Conservation (phyloP, 2,888 invertebrate species). For the Pemphredon lugubris region DNA sequence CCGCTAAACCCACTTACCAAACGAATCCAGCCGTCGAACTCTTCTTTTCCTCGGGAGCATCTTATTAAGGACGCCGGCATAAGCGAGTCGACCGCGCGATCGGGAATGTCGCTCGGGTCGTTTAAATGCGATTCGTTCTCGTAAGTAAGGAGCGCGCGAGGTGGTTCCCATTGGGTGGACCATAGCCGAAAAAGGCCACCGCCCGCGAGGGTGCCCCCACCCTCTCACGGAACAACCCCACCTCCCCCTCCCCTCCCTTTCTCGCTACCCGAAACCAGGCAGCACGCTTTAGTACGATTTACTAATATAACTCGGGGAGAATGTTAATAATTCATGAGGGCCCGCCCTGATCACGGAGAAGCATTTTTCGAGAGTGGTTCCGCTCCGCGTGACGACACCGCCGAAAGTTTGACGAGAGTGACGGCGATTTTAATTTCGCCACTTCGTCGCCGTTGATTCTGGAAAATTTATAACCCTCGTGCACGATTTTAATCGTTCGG, state of each 20-base stretch:
- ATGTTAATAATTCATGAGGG: conserved; percentile 57
- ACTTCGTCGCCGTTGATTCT: no score
- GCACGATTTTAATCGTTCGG: no score
- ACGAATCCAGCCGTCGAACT: neutral
- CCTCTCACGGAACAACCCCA: conserved; percentile 4
- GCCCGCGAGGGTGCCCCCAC: conserved; percentile 33
- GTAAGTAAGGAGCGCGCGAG: conserved; percentile 17
- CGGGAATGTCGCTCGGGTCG: conserved; percentile 45
- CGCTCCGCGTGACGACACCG: no score
- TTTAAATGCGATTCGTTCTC: conserved; percentile 53
- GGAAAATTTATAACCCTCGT: no score
- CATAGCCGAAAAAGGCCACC: conserved; percentile 47
- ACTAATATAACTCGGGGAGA: conserved; percentile 42
- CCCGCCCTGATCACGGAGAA: neutral
- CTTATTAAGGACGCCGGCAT: conserved; percentile 51
- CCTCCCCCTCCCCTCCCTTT: no score
- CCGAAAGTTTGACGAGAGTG: no score
- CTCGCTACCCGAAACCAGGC: conserved; percentile 44
- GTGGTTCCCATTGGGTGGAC: neutral
- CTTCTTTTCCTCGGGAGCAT: conserved; percentile 45
- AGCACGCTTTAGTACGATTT: conserved; percentile 28
- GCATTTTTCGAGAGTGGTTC: conserved; percentile 1
- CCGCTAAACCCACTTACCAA: conserved; percentile 17
- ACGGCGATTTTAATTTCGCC: no score
- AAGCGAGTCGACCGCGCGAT: conserved; percentile 47